These are phyloP conservation scores for Lasioglossum pauxillum DNA, from an alignment of 2,888 invertebrate species.

Conservation along the genomic window DNA sequence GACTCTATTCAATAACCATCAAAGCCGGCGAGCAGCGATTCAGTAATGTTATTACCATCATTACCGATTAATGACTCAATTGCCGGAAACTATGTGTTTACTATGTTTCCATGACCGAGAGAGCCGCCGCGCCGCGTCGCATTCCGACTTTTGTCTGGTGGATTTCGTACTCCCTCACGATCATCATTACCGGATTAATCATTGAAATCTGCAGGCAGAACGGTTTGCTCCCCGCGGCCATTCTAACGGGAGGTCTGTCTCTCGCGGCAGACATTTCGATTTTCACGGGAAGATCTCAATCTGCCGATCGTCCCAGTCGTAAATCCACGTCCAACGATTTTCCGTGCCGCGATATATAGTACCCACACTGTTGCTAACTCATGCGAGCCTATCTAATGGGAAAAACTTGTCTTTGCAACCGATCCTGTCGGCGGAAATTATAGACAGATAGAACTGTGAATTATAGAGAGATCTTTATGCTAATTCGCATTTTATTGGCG, in stretches of 20 bases:
- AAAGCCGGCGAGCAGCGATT: constrained; percentile 25
- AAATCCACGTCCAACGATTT: background rate
- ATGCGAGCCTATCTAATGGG: background rate
- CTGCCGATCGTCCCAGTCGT: background rate
- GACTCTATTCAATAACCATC: constrained; percentile 49
- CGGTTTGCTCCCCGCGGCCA: background rate
- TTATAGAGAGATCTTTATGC: background rate
- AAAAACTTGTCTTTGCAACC: background rate
- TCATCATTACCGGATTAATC: constrained; percentile 36
- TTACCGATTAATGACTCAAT: constrained; percentile 58
- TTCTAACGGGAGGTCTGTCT: constrained; percentile 7
- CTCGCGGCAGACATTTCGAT: constrained; percentile 8
- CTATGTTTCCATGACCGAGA: background rate
- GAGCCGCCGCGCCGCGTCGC: background rate
- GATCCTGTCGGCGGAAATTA: background rate
- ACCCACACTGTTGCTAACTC: background rate
- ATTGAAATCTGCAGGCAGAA: constrained; percentile 15
- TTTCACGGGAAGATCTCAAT: background rate
- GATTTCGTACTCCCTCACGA: constrained; percentile 5
- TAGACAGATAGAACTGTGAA: background rate
- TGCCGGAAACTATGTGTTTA: constrained; percentile 52
- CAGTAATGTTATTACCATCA: constrained; percentile 49
- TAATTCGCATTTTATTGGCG: background rate
- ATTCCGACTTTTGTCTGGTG: constrained; percentile 24
- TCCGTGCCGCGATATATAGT: background rate